phyloP scores from a whole-genome alignment of 2,888 invertebrate genomes.

The Caenorhabditis drosophilae region DNA sequence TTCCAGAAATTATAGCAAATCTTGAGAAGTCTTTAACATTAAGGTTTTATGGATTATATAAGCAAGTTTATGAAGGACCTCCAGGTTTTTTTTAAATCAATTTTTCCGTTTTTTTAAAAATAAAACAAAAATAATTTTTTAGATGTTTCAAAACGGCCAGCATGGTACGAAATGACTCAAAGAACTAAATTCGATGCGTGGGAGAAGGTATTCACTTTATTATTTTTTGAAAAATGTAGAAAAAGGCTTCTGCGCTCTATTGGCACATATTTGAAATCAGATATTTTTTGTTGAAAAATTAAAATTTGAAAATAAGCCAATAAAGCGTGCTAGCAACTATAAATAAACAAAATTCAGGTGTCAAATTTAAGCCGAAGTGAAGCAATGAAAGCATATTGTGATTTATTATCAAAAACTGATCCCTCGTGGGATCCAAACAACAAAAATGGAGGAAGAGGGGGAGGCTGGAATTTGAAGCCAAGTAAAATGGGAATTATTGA shows the following conservation, averaged over 20 bases:
- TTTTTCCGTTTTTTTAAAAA: neutral
- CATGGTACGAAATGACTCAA: slow-evolving; percentile 89
- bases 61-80: slow-evolving; percentile 89
- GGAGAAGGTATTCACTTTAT: slow-evolving; percentile 73
- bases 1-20: slow-evolving; percentile 20
- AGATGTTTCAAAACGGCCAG: slow-evolving; percentile 70
- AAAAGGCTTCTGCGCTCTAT: no score
- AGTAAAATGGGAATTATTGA: slow-evolving; percentile 20
- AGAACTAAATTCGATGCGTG: slow-evolving; percentile 91
- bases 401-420: slow-evolving; percentile 66
- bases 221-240: neutral
- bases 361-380: slow-evolving; percentile 75
- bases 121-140: no score
- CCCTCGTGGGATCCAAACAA: slow-evolving; percentile 21
- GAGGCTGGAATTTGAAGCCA: slow-evolving; percentile 20
- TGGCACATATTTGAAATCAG: neutral
- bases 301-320: slow-evolving; percentile 76
- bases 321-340: no score
- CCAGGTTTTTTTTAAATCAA: slow-evolving; percentile 21
- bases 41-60: slow-evolving; percentile 89
- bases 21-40: slow-evolving; percentile 73
- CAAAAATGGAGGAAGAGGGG: neutral
- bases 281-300: neutral
- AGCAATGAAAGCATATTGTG: slow-evolving; percentile 89
- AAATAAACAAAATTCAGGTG: neutral